phyloP scores from a whole-genome alignment of 1,140 invertebrate species.

The Arion vulgaris region DNA sequence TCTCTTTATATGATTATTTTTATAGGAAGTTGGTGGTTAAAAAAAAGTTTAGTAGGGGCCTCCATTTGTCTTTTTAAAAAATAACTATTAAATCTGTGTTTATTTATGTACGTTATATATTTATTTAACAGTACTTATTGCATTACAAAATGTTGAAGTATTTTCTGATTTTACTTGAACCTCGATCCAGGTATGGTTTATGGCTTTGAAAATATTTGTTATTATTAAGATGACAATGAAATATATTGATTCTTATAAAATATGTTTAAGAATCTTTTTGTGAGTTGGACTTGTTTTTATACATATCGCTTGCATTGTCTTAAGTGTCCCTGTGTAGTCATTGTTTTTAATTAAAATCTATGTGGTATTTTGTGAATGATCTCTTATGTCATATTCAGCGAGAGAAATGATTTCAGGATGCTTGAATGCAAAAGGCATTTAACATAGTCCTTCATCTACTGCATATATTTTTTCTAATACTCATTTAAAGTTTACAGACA shows the following conservation, averaged over 20 bases:
- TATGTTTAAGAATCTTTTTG: constrained; percentile 19
- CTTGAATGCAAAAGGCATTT: no score
- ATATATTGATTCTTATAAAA: background rate
- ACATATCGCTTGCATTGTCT: background rate
- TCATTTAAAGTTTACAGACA: no score
- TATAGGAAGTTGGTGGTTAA: no score
- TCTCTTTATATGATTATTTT: no score
- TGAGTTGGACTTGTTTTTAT: constrained; percentile 33
- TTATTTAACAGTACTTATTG: background rate
- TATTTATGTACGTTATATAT: no score
- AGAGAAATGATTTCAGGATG: no score
- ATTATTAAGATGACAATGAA: background rate
- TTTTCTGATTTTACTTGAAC: background rate
- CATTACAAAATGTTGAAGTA: background rate
- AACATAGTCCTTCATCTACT: no score
- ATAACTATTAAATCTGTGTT: no score
- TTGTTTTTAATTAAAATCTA: background rate
- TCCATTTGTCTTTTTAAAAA: no score
- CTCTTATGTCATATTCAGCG: no score
- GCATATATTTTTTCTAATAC: no score
- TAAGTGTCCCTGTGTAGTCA: background rate
- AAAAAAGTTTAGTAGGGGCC: no score
- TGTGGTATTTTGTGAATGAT: background rate
- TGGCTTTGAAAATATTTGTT: background rate
- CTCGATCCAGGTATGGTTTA: background rate